phyloP scores from a whole-genome alignment of 2,113 vertebrate genomes.

The Crotalus helleri region DNA sequence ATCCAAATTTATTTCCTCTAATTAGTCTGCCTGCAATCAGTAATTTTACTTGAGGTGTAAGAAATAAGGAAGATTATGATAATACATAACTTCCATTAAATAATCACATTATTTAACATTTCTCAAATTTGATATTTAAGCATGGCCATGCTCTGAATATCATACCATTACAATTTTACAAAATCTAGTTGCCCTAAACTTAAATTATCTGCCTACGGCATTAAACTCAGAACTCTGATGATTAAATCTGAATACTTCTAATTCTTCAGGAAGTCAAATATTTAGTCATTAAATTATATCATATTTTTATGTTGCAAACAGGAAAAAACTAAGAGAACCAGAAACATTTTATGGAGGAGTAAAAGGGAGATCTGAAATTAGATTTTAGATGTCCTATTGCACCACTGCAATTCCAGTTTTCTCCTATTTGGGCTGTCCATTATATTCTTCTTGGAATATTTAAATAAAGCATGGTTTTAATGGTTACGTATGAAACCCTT shows the following conservation, averaged over 20 bases:
- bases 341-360: not conserved
- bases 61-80: not conserved
- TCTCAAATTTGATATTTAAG: not conserved
- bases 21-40: not conserved
- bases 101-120: not conserved
- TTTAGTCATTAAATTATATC: not conserved
- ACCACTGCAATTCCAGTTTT: not conserved
- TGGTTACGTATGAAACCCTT: not conserved
- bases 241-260: not conserved
- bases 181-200: not conserved
- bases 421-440: not conserved
- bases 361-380: not conserved
- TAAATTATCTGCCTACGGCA: not conserved
- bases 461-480: not conserved
- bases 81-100: not conserved
- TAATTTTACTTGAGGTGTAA: not conserved
- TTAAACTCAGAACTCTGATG: not conserved
- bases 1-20: not conserved
- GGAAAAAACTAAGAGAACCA: not conserved
- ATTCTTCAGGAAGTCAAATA: not conserved
- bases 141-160: not conserved
- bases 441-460: not conserved
- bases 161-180: not conserved
- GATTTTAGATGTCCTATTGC: not conserved
- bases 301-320: not conserved